These are phyloP conservation scores for Sparus aurata DNA, from an alignment of 2,797 vertebrate species.

Conservation along the genomic window DNA sequence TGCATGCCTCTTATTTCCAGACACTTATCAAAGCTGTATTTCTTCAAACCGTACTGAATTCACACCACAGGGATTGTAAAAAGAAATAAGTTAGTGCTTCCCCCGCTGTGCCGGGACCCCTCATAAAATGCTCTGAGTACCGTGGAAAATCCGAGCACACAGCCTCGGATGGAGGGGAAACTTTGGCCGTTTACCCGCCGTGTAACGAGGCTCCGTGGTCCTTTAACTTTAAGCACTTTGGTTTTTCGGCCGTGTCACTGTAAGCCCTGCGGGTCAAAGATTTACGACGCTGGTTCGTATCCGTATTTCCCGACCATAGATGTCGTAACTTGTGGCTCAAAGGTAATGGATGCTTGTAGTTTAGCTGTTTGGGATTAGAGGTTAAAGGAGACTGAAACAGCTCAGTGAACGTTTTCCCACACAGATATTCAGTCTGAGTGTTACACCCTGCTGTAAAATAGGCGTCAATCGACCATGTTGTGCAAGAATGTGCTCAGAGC, in stretches of 20 bases:
- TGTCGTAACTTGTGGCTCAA: slow-evolving; percentile 56
- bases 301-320: slow-evolving; percentile 20
- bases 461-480: slow-evolving; percentile 3
- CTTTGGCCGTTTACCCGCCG: slow-evolving; percentile 50
- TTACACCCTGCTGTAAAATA: background rate
- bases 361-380: background rate
- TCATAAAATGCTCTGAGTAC: slow-evolving; percentile 67
- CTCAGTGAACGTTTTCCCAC: slow-evolving; percentile 1
- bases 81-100: slow-evolving; percentile 62
- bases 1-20: slow-evolving; percentile 14
- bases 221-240: slow-evolving; percentile 65
- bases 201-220: slow-evolving; percentile 72
- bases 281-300: slow-evolving; percentile 30
- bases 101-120: slow-evolving; percentile 66
- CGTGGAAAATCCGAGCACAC: slow-evolving; percentile 59
- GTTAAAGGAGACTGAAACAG: slow-evolving; percentile 5
- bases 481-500: slow-evolving; percentile 16
- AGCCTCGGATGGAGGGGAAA: slow-evolving; percentile 27
- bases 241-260: slow-evolving; percentile 40
- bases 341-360: slow-evolving; percentile 28
- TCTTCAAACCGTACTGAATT: slow-evolving; percentile 23
- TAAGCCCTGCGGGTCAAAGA: slow-evolving; percentile 40
- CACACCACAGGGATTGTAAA: slow-evolving; percentile 56
- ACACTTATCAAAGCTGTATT: slow-evolving; percentile 32
- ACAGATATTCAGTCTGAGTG: background rate